These are phyloP conservation scores for Philereme vetulata DNA, from an alignment of 2,888 invertebrate genomes.

Conservation along the genomic window DNA sequence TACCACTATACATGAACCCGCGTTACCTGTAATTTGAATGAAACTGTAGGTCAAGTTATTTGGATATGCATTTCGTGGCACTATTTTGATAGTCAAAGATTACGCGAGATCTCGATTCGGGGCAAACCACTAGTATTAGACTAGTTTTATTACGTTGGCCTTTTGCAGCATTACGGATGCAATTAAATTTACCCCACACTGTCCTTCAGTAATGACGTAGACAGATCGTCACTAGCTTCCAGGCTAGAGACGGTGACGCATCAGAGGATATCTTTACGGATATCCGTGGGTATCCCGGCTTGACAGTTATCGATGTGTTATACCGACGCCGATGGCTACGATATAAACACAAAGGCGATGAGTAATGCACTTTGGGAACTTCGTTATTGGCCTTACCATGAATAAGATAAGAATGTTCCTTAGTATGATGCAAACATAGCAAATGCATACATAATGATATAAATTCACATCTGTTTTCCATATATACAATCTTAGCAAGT, in stretches of 20 bases:
- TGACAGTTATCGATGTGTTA: constrained; percentile 74
- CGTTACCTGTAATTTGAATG: no score
- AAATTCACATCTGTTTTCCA: neutral
- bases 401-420: constrained; percentile 1
- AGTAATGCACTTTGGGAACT: constrained; percentile 33
- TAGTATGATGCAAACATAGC: neutral
- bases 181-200: neutral
- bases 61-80: no score
- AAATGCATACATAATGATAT: neutral
- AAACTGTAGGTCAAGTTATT: no score
- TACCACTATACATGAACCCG: no score
- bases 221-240: constrained; percentile 6
- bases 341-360: constrained; percentile 34
- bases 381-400: constrained; percentile 3
- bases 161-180: neutral
- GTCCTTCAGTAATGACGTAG: constrained; percentile 9
- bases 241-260: constrained; percentile 62
- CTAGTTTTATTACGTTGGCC: no score
- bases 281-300: constrained; percentile 60
- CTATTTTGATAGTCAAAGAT: no score
- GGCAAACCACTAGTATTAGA: no score
- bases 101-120: no score
- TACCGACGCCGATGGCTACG: constrained; percentile 39
- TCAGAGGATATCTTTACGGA: constrained; percentile 71
- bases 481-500: no score